Conservation (phyloP, 2,888 invertebrate species). For the Pediacus dermestoides region DNA sequence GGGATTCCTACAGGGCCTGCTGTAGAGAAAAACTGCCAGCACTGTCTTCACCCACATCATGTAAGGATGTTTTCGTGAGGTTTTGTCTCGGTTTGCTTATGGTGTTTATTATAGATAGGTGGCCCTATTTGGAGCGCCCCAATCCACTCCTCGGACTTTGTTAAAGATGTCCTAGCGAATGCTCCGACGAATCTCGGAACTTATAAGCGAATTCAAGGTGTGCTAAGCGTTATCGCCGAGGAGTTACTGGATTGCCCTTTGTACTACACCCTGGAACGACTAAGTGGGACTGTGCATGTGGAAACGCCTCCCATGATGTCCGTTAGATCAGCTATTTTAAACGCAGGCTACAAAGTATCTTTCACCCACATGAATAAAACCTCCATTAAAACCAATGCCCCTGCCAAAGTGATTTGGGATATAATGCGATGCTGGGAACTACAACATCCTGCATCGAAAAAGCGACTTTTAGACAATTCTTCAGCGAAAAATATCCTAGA, state of each 20-base stretch:
- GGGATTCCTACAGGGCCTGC: slow-evolving; percentile 67
- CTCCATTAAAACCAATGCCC: slow-evolving; percentile 92
- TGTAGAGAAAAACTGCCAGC: slow-evolving; percentile 63
- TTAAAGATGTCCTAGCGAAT: slow-evolving; percentile 59
- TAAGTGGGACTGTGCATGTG: slow-evolving; percentile 70
- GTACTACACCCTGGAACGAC: slow-evolving; percentile 78
- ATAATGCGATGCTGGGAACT: slow-evolving; percentile 79
- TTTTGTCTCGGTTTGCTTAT: neutral
- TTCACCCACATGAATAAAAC: slow-evolving; percentile 84
- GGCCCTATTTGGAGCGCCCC: slow-evolving; percentile 94
- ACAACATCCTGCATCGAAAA: slow-evolving; percentile 62
- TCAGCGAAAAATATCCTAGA: slow-evolving; percentile 57
- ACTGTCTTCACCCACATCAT: slow-evolving; percentile 73
- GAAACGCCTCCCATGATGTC: slow-evolving; percentile 66
- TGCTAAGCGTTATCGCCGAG: slow-evolving; percentile 75
- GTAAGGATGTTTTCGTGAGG: slow-evolving; percentile 50
- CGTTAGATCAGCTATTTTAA: slow-evolving; percentile 80
- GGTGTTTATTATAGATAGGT: slow-evolving; percentile 60
- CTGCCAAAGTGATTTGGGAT: slow-evolving; percentile 85
- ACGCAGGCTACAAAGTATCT: slow-evolving; percentile 88
- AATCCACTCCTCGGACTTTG: slow-evolving; percentile 77
- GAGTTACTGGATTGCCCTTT: slow-evolving; percentile 83
- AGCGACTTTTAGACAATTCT: slow-evolving; percentile 54
- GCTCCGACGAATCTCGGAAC: slow-evolving; percentile 61
- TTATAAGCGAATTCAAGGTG: slow-evolving; percentile 70